Evolutionary conservation across 2,888 invertebrate species (phyloP), one percentile per base, ranked within the genome.

Genomic region (Chrysolina americana): DNA sequence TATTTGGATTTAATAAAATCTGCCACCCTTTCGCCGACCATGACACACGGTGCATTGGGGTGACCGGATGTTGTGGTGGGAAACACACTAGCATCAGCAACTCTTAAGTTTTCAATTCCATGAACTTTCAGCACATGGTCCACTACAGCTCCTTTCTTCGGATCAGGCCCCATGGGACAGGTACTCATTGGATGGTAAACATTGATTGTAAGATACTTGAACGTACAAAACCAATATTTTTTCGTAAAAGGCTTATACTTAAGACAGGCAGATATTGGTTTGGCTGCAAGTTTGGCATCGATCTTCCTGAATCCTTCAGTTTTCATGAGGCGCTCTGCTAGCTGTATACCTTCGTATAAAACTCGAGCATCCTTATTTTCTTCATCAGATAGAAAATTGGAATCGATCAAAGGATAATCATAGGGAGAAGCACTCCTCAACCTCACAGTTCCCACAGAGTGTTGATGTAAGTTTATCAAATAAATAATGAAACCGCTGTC

Each of bases 21-120:
- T 0, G 93, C 90, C 5, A 91, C 91, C 84, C 92, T 93, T 85
- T 94, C 93, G 1, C 92, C 94, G 66, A 94, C 91, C 91, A 93
- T 93, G 77, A 91, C 90, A 0, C 92, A 90, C 0, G 92, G 92
- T 0, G 93, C 93, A 83, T 92, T 91, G 0, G 93, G 93, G 83
- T 94, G 93, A 1, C 92, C 92, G 3, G 92, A 90, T 48, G 91
- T 86, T 2, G 92, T 90, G 11, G 89, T 86, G 0, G 93, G 93
- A 80, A 91, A 91, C 53, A 94, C 87, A 79, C 94, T 92, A 1
- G 92, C 91, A 84, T 93, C 93, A 0, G 89, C 92, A 0, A 93
- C 92, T 9, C 93, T 89, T 44, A 93, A 85, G 3, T 87, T 87
- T 6, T 88, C 82, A 4, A 93, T 85, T 1, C 92, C 93, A 78